Percentiles rank a stretch among this genome's conserved stretches.
These are phyloP conservation scores for Agrilus mali DNA, from an alignment of 2,888 invertebrate species.

Conservation along the genomic window DNA sequence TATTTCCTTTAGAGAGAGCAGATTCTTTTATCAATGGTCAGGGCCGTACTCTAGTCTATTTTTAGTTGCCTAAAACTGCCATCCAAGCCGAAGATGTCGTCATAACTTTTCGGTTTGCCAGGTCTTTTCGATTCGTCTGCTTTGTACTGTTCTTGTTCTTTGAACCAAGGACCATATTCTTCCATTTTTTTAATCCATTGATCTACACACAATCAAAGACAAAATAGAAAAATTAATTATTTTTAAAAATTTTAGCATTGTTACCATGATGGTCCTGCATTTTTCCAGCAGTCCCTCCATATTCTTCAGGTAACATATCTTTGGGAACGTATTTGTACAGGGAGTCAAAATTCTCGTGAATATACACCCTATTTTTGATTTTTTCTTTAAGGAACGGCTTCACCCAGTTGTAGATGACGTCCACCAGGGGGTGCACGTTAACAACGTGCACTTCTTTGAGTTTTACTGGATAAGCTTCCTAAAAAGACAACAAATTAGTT, in stretches of 20 bases:
- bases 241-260: background rate
- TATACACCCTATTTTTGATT: slow-evolving; percentile 68
- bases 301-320: slow-evolving; percentile 69
- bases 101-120: slow-evolving; percentile 73
- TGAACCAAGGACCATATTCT: slow-evolving; percentile 68
- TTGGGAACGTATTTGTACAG: slow-evolving; percentile 68
- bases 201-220: slow-evolving; percentile 43
- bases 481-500: slow-evolving; percentile 19
- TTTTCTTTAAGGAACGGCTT: slow-evolving; percentile 82
- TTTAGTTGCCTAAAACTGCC: slow-evolving; percentile 76
- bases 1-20: too few relatives aligned
- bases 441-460: slow-evolving; percentile 78
- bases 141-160: slow-evolving; percentile 63
- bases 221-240: slow-evolving; percentile 3
- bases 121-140: slow-evolving; percentile 70
- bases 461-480: slow-evolving; percentile 82
- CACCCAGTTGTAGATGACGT: slow-evolving; percentile 74
- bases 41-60: slow-evolving; percentile 51
- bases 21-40: too few relatives aligned
- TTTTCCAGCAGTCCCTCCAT: slow-evolving; percentile 68
- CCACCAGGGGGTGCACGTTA: slow-evolving; percentile 71
- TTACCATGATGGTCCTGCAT: slow-evolving; percentile 58
- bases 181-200: slow-evolving; percentile 69
- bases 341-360: slow-evolving; percentile 58
- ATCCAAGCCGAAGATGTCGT: slow-evolving; percentile 80